Evolutionary conservation across 2,888 invertebrate genomes (phyloP), one percentile per base, ranked within the genome.

Genomic region (Ptilodon capucinus): DNA sequence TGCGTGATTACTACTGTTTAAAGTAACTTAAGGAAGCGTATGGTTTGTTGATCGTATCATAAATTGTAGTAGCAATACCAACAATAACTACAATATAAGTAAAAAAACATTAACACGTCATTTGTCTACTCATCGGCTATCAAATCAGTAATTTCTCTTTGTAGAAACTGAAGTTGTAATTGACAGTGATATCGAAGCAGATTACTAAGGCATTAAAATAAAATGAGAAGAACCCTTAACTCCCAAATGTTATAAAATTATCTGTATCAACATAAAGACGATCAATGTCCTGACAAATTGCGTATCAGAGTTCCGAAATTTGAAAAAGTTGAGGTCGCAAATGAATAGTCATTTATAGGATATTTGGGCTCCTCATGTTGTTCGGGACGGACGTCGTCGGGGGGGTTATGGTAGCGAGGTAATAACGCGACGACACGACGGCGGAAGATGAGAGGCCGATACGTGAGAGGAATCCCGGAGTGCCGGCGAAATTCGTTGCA

Each of bases 341-440:
- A 64, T 56, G 55, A 67, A 67, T 52, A 64, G 64, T 67, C 47
- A 56, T 65, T 64, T 67, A 58, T 64, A 54, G 58, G 58, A 64
- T 70, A 71, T 74, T 76, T 72, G 61, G 63, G 62, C 64, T 71
- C 62, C 58, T 74, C 68, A 61, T 66, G 68, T 67, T 64, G 61
- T 64, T 53, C 52, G 68, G 66, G 66, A 57, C 54, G 60, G 70
- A 62, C 61, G 60, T 60, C 64, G n/a, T n/a, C n/a, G n/a, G 69
- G 70, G 63, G 17, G 25, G 80, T 76, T 81, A 83, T 81, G 80
- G 84, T 83, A 77, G 81, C 68, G 75, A 80, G 77, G 84, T 86
- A 86, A 87, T 86, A 86, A 84, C 80, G 74, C 74, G 81, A 72
- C 76, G 81, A 74, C 74, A 77, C 81, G 82, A 81, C 81, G 77